Evolutionary conservation across 1,140 invertebrate genomes (phyloP).

Genomic region (Stegodyphus mimosarum): DNA sequence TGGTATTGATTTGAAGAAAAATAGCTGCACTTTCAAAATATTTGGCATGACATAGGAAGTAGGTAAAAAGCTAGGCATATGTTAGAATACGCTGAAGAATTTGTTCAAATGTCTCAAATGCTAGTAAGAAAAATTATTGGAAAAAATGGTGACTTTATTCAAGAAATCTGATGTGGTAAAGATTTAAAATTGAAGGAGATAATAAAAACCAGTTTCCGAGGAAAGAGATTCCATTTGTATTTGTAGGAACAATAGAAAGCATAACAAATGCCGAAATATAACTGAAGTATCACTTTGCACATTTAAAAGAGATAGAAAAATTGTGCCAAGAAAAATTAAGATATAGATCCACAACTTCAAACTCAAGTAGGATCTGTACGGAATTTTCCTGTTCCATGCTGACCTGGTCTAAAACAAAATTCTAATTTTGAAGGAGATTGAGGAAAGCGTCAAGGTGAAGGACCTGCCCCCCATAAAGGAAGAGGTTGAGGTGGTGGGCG

Average conservation of each 20-base stretch:
- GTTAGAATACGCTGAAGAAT: conserved; percentile 92
- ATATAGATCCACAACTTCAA: conserved; percentile 93
- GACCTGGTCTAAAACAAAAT: conserved; percentile 45
- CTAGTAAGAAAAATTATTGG: conserved; percentile 81
- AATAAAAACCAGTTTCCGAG: too few relatives aligned
- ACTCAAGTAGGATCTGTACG: conserved; percentile 50
- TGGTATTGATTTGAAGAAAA: conserved; percentile 96
- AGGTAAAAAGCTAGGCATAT: conserved; percentile 81
- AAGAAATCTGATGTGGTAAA: too few relatives aligned
- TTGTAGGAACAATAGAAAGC: conserved; percentile 95
- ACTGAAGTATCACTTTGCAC: conserved; percentile 89
- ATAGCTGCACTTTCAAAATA: conserved; percentile 94
- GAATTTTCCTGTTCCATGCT: conserved; percentile 46
- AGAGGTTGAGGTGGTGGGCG: conserved; percentile 63
- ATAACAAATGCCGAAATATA: conserved; percentile 92
- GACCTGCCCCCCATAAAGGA: conserved; percentile 64
- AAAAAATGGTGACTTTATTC: too few relatives aligned
- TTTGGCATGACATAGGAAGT: conserved; percentile 96
- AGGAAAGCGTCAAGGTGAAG: conserved; percentile 61
- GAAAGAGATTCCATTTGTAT: conserved; percentile 82
- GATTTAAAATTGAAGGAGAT: too few relatives aligned
- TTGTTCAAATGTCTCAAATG: conserved; percentile 91
- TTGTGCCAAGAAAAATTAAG: conserved; percentile 92
- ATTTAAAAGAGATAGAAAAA: conserved; percentile 86
- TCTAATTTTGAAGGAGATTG: conserved; percentile 64